A percentile compares a stretch with the other conserved stretches of the same genome.
Conservation (phyloP, 2,113 vertebrate species). For the Lycaon pictus region DNA sequence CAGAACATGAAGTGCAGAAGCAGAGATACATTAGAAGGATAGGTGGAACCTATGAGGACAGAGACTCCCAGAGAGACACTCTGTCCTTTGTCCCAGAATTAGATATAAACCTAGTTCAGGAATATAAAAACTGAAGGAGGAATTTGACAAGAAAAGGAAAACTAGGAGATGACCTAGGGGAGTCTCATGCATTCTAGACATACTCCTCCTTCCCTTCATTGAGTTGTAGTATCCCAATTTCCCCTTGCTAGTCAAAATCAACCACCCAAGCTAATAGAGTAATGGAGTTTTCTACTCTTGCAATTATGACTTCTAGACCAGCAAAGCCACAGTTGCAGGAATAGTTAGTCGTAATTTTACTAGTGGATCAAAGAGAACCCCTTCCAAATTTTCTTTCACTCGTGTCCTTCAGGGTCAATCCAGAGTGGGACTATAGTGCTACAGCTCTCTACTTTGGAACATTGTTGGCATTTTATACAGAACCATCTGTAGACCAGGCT, state of each 20-base stretch:
- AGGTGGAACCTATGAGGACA: not conserved
- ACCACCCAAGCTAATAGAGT: not conserved
- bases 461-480: not conserved
- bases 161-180: not conserved
- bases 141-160: not conserved
- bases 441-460: not conserved
- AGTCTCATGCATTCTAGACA: not conserved
- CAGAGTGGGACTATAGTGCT: not conserved
- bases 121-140: not conserved
- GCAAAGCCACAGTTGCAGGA: not conserved
- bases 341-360: not conserved
- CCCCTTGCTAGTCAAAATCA: conserved; percentile 15
- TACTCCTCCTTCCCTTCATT: not conserved
- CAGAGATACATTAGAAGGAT: not conserved
- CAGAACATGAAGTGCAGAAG: not conserved
- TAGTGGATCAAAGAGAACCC: not conserved
- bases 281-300: not conserved
- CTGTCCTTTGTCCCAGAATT: not conserved
- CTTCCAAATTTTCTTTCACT: not conserved
- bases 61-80: not conserved
- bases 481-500: not conserved
- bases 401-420: not conserved
- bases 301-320: not conserved
- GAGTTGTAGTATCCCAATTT: not conserved
- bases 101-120: not conserved